phyloP scores from a whole-genome alignment of 2,113 vertebrate species.

The Thoracochromis brauschi region DNA sequence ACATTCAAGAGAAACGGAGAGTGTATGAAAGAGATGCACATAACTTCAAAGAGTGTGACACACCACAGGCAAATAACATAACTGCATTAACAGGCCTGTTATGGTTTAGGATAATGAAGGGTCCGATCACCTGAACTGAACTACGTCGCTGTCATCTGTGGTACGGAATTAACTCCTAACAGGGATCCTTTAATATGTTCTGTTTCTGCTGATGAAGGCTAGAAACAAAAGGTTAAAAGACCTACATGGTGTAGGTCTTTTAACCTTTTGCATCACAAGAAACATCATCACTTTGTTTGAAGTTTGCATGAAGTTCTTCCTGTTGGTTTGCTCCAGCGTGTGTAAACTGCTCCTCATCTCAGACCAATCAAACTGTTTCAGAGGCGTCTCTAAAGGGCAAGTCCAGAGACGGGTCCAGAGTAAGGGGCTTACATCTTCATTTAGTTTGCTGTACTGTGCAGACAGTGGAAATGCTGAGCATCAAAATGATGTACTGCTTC shows the following conservation, averaged over 20 bases:
- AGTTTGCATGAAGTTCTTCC: background rate
- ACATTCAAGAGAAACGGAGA: too few species aligned
- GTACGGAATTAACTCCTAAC: background rate
- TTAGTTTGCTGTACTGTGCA: background rate
- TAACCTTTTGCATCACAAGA: background rate
- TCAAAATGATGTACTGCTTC: background rate
- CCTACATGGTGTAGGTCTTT: background rate
- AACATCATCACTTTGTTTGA: background rate
- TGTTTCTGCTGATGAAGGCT: accelerated
- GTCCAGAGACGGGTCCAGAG: background rate
- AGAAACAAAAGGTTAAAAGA: accelerated
- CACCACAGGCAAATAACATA: accelerated
- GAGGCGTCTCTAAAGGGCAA: background rate
- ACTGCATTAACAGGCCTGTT: background rate
- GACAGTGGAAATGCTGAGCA: background rate
- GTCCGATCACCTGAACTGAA: background rate
- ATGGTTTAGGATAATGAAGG: background rate
- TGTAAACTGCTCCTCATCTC: background rate
- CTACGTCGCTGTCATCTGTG: background rate
- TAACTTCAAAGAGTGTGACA: background rate
- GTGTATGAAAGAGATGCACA: background rate
- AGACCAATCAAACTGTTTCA: background rate
- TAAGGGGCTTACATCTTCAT: background rate
- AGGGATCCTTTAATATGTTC: background rate
- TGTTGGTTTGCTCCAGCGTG: background rate